Evolutionary conservation across 2,797 vertebrate genomes (phyloP).

Genomic region (Botia kubotai): DNA sequence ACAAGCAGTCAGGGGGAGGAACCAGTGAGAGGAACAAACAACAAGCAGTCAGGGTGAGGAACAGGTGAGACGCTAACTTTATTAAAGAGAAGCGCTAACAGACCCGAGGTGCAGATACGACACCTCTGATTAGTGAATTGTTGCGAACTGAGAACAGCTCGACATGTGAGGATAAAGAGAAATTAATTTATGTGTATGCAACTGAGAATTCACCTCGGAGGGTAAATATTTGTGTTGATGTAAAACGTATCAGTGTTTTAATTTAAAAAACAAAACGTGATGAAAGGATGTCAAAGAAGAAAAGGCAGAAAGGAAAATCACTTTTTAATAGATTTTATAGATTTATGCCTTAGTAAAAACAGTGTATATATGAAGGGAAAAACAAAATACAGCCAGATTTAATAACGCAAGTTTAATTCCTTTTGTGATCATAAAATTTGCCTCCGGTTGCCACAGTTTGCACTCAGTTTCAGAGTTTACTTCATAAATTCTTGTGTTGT

Average conservation of each 20-base stretch:
- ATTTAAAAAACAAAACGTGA: not conserved
- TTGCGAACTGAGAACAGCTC: not conserved
- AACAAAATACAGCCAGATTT: too few relatives aligned
- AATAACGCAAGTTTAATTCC: not conserved
- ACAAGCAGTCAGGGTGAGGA: conserved; percentile 27
- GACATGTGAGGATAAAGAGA: not conserved
- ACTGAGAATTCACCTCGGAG: not conserved
- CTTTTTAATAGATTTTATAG: too few relatives aligned
- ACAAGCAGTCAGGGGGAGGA: conserved; percentile 34
- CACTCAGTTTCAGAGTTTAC: conserved; percentile 1
- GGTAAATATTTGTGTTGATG: conserved; percentile 8
- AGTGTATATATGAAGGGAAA: too few relatives aligned
- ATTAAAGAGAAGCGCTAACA: conserved; percentile 29
- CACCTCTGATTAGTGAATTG: conserved; percentile 1
- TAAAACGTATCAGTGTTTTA: not conserved
- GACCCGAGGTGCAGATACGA: conserved; percentile 1
- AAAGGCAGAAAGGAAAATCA: not conserved
- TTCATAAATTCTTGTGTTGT: conserved; percentile 66
- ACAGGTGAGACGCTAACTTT: not conserved
- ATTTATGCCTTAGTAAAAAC: too few relatives aligned
- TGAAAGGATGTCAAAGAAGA: not conserved
- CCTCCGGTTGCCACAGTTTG: not conserved
- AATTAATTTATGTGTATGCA: not conserved
- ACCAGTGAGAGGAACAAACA: conserved; percentile 1
- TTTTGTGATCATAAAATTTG: not conserved